A percentile compares a stretch with the other conserved stretches of the same genome.
Evolutionary conservation across 2,888 invertebrate species (phyloP).

Genomic region (Vanessa cardui): DNA sequence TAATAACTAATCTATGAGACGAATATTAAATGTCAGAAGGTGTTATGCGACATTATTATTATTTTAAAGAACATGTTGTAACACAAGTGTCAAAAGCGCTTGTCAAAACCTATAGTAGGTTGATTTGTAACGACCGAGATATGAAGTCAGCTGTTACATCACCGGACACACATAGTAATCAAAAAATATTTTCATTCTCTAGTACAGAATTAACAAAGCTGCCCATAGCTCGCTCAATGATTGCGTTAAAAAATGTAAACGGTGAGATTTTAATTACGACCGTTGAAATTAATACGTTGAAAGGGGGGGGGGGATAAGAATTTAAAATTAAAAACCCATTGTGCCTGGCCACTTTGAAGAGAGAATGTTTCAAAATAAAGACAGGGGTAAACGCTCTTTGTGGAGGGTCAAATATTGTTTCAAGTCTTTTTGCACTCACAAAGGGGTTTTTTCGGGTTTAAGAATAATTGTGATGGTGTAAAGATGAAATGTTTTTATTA

Average conservation of each 20-base stretch:
- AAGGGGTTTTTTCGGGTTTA: background rate
- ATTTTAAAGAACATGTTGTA: too few species aligned
- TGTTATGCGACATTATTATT: background rate
- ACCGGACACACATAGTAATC: background rate
- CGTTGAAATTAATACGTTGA: constrained; percentile 19
- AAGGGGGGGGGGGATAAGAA: background rate
- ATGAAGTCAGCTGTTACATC: too few species aligned
- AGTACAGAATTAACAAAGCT: constrained; percentile 1
- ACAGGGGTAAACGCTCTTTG: background rate
- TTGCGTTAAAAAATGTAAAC: constrained; percentile 31
- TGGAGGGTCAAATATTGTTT: constrained; percentile 1
- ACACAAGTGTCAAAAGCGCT: background rate
- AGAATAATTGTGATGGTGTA: background rate
- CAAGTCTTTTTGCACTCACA: constrained; percentile 3
- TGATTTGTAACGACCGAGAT: background rate
- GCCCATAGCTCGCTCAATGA: constrained; percentile 2
- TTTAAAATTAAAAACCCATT: constrained; percentile 25
- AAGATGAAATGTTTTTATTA: background rate
- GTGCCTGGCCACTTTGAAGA: constrained; percentile 15
- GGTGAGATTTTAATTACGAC: constrained; percentile 31
- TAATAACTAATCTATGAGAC: too few species aligned
- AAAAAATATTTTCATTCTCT: constrained; percentile 1
- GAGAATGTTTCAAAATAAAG: constrained; percentile 8
- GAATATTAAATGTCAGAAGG: background rate
- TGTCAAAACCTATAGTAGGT: background rate